These are phyloP conservation scores for Maniola hyperantus DNA, from an alignment of 2,888 invertebrate genomes.

Conservation along the genomic window DNA sequence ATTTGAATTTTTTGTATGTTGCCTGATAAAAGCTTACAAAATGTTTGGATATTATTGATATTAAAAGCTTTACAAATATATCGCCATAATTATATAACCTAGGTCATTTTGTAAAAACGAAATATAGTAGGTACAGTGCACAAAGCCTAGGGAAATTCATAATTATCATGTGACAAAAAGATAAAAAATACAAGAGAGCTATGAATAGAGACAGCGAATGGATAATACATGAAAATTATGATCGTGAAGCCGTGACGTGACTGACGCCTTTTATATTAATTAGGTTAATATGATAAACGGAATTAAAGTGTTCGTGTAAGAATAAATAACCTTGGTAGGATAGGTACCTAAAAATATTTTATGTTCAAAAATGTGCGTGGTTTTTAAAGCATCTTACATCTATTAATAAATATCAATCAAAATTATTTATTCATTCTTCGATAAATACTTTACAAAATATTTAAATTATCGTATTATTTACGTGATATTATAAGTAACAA, in stretches of 20 bases:
- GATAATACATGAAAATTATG: neutral
- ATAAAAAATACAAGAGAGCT: neutral
- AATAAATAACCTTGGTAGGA: too few relatives aligned
- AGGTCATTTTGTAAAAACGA: neutral
- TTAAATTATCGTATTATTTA: neutral
- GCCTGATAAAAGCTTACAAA: neutral
- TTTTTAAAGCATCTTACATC: slow-evolving; percentile 7
- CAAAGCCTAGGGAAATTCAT: neutral
- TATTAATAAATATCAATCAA: slow-evolving; percentile 1
- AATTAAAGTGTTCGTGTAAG: neutral
- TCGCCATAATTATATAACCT: neutral
- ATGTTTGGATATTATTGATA: neutral
- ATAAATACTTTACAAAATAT: neutral
- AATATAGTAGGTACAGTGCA: neutral
- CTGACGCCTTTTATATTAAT: neutral
- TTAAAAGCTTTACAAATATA: neutral
- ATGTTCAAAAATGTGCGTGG: slow-evolving; percentile 10
- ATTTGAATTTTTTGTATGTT: neutral
- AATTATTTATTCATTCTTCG: neutral
- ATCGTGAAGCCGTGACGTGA: neutral
- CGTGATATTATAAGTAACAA: neutral
- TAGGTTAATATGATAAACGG: neutral
- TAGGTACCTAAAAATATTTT: neutral
- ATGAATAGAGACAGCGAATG: slow-evolving; percentile 3
- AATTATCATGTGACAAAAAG: neutral